Evolutionary conservation across 2,888 invertebrate genomes (phyloP).

Genomic region (Eupeodes latifasciatus): DNA sequence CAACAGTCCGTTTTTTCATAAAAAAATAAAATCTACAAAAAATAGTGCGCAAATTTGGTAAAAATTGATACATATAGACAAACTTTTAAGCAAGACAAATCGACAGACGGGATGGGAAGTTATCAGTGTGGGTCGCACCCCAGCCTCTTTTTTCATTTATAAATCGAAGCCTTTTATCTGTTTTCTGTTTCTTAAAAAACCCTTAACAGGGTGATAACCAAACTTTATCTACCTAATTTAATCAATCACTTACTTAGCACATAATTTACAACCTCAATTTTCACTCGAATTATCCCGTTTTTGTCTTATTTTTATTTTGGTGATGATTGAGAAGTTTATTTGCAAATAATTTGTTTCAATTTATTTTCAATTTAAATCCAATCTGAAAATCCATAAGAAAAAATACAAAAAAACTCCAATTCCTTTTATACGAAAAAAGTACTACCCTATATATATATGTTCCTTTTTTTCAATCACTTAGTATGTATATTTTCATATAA

Average conservation of each 20-base stretch:
- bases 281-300: neutral
- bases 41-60: too few species aligned
- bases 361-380: slow-evolving; percentile 9
- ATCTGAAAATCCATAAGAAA: neutral
- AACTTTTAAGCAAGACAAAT: too few species aligned
- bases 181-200: too few species aligned
- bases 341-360: slow-evolving; percentile 13
- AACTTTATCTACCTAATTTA: neutral
- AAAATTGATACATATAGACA: too few species aligned
- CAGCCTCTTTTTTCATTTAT: too few species aligned
- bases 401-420: neutral
- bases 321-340: slow-evolving; percentile 6
- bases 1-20: too few species aligned
- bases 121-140: too few species aligned
- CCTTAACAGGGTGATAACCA: neutral
- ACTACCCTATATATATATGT: neutral
- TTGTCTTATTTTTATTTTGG: neutral
- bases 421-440: neutral
- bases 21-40: too few species aligned
- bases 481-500: neutral
- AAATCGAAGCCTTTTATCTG: neutral
- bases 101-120: too few species aligned
- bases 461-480: neutral
- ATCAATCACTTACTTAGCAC: neutral
- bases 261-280: neutral